Conservation (phyloP, 1,140 invertebrate genomes). For the Ditylenchus dipsaci region DNA sequence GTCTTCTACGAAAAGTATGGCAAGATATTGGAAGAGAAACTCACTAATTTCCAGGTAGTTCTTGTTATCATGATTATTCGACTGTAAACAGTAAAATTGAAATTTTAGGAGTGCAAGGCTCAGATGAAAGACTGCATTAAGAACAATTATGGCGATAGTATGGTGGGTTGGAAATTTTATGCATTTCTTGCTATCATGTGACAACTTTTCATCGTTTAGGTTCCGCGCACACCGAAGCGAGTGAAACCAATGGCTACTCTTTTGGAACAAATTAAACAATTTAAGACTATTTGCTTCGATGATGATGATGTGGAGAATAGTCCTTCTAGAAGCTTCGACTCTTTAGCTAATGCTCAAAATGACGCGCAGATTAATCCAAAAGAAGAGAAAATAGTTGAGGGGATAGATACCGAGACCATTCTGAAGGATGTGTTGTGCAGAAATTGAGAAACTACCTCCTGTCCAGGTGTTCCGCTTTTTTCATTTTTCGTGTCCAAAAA, state of each 20-base stretch:
- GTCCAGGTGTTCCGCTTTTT: too few relatives aligned
- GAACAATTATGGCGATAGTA: background rate
- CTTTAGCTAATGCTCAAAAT: too few relatives aligned
- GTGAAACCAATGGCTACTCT: background rate
- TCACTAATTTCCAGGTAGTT: background rate
- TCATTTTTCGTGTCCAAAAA: too few relatives aligned
- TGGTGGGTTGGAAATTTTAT: background rate
- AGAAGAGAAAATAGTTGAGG: background rate
- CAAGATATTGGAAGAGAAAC: background rate
- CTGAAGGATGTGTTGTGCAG: too few relatives aligned
- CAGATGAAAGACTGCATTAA: background rate
- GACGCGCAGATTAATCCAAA: background rate
- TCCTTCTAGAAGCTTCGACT: background rate
- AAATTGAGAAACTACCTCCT: too few relatives aligned
- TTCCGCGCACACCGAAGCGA: conserved; percentile 1
- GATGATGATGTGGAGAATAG: background rate
- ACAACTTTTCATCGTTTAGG: background rate
- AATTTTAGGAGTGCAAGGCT: background rate
- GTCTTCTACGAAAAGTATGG: background rate
- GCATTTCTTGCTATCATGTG: too few relatives aligned
- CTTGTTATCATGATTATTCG: too few relatives aligned
- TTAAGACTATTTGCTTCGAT: background rate
- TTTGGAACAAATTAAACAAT: background rate
- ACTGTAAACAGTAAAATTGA: too few relatives aligned
- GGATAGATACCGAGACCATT: too few relatives aligned